phyloP scores from a whole-genome alignment of 1,140 invertebrate species.

The Lerema accius region DNA sequence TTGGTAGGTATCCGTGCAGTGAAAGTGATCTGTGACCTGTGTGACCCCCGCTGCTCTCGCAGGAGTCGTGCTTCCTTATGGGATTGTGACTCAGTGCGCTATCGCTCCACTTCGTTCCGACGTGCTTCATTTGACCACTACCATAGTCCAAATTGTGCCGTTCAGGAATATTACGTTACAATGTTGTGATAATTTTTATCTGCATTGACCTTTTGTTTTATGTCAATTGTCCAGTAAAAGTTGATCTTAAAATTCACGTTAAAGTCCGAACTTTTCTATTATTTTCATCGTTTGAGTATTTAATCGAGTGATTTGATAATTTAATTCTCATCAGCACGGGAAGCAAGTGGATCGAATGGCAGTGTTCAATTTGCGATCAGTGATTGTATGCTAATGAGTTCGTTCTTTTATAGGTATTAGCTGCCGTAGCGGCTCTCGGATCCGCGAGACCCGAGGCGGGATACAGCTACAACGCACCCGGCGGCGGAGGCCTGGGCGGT shows the following conservation, averaged over 20 bases:
- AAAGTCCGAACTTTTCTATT: background rate
- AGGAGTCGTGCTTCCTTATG: conserved; percentile 56
- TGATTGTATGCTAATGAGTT: conserved; percentile 26
- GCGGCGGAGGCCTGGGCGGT: conserved; percentile 67
- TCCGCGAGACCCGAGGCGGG: conserved; percentile 84
- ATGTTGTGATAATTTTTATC: background rate
- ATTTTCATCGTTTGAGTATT: background rate
- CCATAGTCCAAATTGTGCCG: background rate
- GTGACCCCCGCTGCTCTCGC: conserved; percentile 54
- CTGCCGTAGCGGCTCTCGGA: conserved; percentile 84
- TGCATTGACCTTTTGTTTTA: background rate
- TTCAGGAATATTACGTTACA: background rate
- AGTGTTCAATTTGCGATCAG: conserved; percentile 5
- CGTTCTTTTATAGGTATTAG: conserved; percentile 78
- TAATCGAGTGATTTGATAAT: background rate
- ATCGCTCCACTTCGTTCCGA: conserved; percentile 44
- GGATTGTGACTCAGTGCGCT: conserved; percentile 57
- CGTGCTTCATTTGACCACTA: background rate
- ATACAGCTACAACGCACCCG: conserved; percentile 84
- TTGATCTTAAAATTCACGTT: background rate
- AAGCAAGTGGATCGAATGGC: conserved; percentile 10
- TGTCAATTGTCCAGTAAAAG: background rate
- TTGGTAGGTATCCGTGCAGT: conserved; percentile 77
- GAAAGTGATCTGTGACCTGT: conserved; percentile 75
- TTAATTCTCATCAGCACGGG: background rate